phyloP scores from a whole-genome alignment of 2,797 vertebrate genomes.

The Sandelia bainsii region DNA sequence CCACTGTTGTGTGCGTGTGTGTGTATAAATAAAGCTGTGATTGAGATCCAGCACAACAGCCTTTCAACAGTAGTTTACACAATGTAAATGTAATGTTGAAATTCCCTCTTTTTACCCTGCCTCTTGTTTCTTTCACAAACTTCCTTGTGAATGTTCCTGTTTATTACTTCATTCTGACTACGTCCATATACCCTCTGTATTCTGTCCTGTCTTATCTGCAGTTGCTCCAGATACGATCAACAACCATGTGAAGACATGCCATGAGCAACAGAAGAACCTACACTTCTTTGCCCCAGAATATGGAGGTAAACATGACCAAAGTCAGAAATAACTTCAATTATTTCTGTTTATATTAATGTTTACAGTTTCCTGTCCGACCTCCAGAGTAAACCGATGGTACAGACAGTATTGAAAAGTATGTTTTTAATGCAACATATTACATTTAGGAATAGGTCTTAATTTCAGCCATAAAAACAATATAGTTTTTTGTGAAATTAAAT shows the following conservation, averaged over 20 bases:
- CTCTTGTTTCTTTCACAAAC: background rate
- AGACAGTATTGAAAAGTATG: too few relatives aligned
- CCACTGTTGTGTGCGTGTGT: slow-evolving; percentile 6
- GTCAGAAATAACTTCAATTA: too few relatives aligned
- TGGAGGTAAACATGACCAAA: slow-evolving; percentile 83
- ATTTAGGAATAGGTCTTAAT: too few relatives aligned
- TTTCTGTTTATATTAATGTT: background rate
- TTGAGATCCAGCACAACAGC: background rate
- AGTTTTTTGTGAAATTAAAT: too few relatives aligned
- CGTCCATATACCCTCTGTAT: slow-evolving; percentile 1
- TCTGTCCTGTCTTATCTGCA: slow-evolving; percentile 59
- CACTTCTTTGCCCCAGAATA: slow-evolving; percentile 98
- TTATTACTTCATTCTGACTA: background rate
- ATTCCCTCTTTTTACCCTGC: background rate
- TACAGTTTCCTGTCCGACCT: background rate
- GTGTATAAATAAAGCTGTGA: slow-evolving; percentile 3
- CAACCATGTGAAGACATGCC: slow-evolving; percentile 96
- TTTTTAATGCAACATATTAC: too few relatives aligned
- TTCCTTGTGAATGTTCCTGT: background rate
- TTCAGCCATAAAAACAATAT: too few relatives aligned
- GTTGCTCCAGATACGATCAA: slow-evolving; percentile 98
- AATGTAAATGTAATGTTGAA: background rate
- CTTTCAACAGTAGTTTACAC: slow-evolving; percentile 8
- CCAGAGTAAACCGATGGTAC: too few relatives aligned
- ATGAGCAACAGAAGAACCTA: slow-evolving; percentile 95